These are phyloP conservation scores for Pollimyrus isidori DNA, from an alignment of 2,113 vertebrate genomes.

Conservation along the genomic window DNA sequence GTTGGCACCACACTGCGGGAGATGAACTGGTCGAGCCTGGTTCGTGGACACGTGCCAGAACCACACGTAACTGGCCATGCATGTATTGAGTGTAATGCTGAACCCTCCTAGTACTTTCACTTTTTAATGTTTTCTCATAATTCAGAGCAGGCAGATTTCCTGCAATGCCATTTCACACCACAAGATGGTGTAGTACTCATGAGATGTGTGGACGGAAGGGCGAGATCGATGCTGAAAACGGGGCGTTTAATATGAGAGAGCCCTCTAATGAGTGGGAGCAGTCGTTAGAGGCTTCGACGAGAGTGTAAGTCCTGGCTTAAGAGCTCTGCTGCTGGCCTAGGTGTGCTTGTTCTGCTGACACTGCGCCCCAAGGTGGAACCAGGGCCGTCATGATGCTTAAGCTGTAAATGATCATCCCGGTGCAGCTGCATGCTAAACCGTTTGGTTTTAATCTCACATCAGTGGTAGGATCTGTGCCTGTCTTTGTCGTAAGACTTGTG, in stretches of 20 bases:
- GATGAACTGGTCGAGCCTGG: not conserved
- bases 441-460: not conserved
- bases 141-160: not conserved
- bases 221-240: not conserved
- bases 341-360: not conserved
- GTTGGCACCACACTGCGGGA: not conserved
- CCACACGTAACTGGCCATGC: not conserved
- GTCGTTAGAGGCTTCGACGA: not conserved
- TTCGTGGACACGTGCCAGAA: not conserved
- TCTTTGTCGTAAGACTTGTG: not conserved
- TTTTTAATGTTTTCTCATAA: not conserved
- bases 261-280: not conserved
- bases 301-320: not conserved
- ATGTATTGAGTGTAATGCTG: not conserved
- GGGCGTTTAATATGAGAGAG: not conserved
- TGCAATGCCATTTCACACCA: slow-evolving; percentile 40
- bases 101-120: not conserved
- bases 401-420: not conserved
- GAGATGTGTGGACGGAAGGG: slow-evolving; percentile 20
- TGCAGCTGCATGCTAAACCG: not conserved
- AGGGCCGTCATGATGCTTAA: not conserved
- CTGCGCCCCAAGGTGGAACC: not conserved
- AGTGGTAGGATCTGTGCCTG: not conserved
- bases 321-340: not conserved
- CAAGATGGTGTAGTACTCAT: slow-evolving; percentile 54